Base-by-base conservation (phyloP, 2,113 vertebrate species). In the Cyrtonyx montezumae region DNA sequence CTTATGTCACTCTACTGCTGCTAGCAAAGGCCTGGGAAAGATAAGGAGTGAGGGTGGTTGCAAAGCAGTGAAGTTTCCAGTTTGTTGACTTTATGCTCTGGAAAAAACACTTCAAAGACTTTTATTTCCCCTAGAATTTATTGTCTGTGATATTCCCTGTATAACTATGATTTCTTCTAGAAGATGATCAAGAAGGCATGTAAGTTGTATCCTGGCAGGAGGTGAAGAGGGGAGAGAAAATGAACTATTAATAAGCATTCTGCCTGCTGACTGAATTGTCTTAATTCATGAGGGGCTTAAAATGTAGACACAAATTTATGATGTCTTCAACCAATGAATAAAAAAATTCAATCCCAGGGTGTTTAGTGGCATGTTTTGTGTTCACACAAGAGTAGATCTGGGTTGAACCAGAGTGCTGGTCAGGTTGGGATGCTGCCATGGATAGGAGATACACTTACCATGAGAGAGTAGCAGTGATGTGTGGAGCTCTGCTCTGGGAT, bases 261-360 rank as follows among this genome's bases (percentile, higher is more conserved):
- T 83, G 73, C 51, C 43, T 91, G 46, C 65, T 88, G 59, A 70
- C 76, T 85, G 71, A 77, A 56, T 87, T 88, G 68, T 37, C 51
- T 55, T 88, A 90, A 96, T 94, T 96, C 85, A 94, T 88, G 85
- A 84, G 77, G 46, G 36, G 40, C 79, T 86, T 94, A 96, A 90
- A 91, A 22, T 53, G 74, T 45, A 71, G 82, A 78, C 68, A 78
- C 67, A 77, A 90, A 90, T 78, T 96, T 91, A 86, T 78, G 56
- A 43, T 65, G 68, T 10, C 51, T 78, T 93, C 71, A n/a, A n/a
- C n/a, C n/a, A n/a, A n/a, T n/a, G n/a, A n/a, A n/a, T n/a, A n/a
- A n/a, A n/a, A n/a, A n/a, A n/a, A n/a, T n/a, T n/a, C n/a, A n/a
- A n/a, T n/a, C n/a, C n/a, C n/a, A n/a, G n/a, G n/a, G n/a, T n/a